phyloP scores from a whole-genome alignment of 2,113 vertebrate species.

The Salvelinus sp. region DNA sequence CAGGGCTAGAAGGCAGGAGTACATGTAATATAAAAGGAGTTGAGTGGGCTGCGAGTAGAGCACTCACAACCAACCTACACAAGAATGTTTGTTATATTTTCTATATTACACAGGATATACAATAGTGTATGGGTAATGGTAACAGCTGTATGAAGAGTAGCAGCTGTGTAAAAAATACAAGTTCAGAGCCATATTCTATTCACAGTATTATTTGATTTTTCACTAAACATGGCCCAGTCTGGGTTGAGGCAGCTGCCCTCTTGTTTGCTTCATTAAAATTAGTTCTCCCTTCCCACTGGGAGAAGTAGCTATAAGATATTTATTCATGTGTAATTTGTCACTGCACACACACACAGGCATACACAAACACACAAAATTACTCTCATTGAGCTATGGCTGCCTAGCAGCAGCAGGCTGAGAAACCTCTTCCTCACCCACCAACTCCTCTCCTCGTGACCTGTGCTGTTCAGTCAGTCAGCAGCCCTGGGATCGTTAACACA shows the following conservation, averaged over 20 bases:
- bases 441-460: neutral
- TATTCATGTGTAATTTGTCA: constrained; percentile 30
- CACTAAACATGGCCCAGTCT: neutral
- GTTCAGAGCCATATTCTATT: neutral
- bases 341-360: neutral
- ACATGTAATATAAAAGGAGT: constrained; percentile 16
- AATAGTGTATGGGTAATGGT: no score
- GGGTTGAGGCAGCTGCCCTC: neutral
- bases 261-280: constrained; percentile 7
- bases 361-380: neutral
- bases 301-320: neutral
- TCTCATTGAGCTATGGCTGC: constrained; percentile 46
- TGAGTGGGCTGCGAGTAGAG: constrained; percentile 10
- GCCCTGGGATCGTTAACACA: constrained; percentile 15
- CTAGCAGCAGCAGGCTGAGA: constrained; percentile 61
- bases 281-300: constrained; percentile 8
- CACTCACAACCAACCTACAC: neutral
- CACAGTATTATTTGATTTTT: no score
- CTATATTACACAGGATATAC: no score
- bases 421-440: constrained; percentile 15
- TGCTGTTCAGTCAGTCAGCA: constrained; percentile 26
- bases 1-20: neutral
- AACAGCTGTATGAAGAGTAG: neutral
- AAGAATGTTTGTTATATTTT: neutral
- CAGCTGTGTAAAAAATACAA: neutral